Evolutionary conservation across 2,797 vertebrate genomes (phyloP).

Genomic region (Clarias platycephalus): DNA sequence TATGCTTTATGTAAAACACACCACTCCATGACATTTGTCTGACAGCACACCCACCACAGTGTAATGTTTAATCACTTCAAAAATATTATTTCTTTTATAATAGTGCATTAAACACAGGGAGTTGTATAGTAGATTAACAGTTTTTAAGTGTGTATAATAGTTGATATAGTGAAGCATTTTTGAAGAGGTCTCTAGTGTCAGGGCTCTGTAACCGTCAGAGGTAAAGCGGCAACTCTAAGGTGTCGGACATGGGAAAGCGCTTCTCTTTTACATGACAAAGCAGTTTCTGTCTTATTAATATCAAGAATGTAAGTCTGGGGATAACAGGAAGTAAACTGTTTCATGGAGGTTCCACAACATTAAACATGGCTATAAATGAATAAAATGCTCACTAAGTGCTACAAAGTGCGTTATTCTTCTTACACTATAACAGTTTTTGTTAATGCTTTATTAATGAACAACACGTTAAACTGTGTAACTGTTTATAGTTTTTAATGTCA

Average conservation of each 20-base stretch:
- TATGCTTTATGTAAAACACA: not conserved
- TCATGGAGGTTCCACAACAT: not conserved
- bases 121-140: not conserved
- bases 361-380: not conserved
- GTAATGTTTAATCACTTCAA: not conserved
- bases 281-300: not conserved
- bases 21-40: not conserved
- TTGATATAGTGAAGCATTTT: not conserved
- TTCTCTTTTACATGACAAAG: not conserved
- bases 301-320: not conserved
- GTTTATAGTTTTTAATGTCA: not conserved
- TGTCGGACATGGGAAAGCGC: not conserved
- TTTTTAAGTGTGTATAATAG: not conserved
- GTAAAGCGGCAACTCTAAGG: not conserved
- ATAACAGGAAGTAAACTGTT: not conserved
- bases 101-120: not conserved
- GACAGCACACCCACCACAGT: not conserved
- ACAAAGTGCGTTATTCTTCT: not conserved
- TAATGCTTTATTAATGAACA: not conserved
- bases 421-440: not conserved
- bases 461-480: not conserved
- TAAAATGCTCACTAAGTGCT: not conserved
- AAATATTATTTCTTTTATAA: not conserved
- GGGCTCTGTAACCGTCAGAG: not conserved
- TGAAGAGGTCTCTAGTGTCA: not conserved